A percentile compares a stretch with the other conserved stretches of the same genome.
phyloP scores from a whole-genome alignment of 2,888 invertebrate genomes.

The Ochropacha duplaris region DNA sequence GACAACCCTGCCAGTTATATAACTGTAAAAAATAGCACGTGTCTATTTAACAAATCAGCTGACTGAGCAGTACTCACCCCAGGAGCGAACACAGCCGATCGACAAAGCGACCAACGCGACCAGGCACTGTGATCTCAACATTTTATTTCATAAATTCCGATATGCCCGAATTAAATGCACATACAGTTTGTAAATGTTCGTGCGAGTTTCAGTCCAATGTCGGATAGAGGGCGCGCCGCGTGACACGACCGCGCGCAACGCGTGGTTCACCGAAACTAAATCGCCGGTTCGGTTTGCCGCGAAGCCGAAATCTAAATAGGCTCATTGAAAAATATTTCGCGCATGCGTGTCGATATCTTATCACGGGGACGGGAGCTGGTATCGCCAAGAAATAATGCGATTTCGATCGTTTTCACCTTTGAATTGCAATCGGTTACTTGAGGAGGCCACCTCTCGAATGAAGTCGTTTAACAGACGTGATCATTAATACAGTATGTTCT shows the following conservation, averaged over 20 bases:
- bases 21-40: constrained; percentile 70
- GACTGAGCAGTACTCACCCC: constrained; percentile 73
- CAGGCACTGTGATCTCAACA: constrained; percentile 65
- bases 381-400: constrained; percentile 1
- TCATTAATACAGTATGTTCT: not conserved
- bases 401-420: not conserved
- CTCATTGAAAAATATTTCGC: constrained; percentile 62
- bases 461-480: not conserved
- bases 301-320: constrained; percentile 56
- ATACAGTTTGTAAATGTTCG: constrained; percentile 52
- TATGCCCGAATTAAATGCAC: constrained; percentile 59
- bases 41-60: constrained; percentile 65
- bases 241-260: constrained; percentile 56
- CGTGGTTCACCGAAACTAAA: constrained; percentile 68
- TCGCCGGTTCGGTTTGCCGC: constrained; percentile 40
- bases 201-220: constrained; percentile 67
- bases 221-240: constrained; percentile 56
- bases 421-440: not conserved
- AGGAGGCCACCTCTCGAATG: not conserved
- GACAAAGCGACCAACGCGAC: constrained; percentile 54
- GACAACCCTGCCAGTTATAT: constrained; percentile 50
- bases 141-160: constrained; percentile 71
- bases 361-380: constrained; percentile 8
- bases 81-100: constrained; percentile 56
- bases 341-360: constrained; percentile 54